Evolutionary conservation across 2,113 vertebrate genomes (phyloP).

Genomic region (Pituophis catenifer): DNA sequence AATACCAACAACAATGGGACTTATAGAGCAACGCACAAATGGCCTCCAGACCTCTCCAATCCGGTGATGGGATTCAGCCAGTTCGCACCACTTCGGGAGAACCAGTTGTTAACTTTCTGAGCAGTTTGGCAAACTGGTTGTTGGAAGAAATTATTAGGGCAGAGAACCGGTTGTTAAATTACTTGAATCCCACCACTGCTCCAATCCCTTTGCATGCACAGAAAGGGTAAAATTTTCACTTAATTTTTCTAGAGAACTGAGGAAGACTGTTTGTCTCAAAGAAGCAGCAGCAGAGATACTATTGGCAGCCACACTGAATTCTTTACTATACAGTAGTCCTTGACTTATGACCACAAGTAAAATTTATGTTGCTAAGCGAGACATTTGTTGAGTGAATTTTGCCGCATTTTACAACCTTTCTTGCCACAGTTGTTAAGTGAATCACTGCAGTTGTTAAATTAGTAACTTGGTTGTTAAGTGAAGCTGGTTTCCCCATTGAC

Average conservation of each 20-base stretch:
- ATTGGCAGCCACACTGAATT: not conserved
- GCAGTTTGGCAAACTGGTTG: too few species aligned
- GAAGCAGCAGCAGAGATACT: not conserved
- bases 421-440: not conserved
- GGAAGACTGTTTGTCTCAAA: not conserved
- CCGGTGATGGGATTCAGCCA: too few species aligned
- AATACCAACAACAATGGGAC: not conserved
- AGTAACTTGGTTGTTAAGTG: not conserved
- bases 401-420: not conserved
- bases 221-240: not conserved
- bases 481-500: not conserved
- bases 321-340: not conserved
- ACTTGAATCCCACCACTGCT: too few species aligned
- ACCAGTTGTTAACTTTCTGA: too few species aligned
- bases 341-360: not conserved
- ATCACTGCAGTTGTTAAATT: not conserved
- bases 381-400: not conserved
- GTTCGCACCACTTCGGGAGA: too few species aligned
- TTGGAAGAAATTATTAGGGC: too few species aligned
- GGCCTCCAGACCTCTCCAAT: not conserved
- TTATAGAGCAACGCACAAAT: not conserved
- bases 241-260: not conserved
- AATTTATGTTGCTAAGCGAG: not conserved
- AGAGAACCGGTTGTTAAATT: too few species aligned
- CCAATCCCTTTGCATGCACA: not conserved